phyloP scores from a whole-genome alignment of 1,140 invertebrate species.

The Oppia nitens region DNA sequence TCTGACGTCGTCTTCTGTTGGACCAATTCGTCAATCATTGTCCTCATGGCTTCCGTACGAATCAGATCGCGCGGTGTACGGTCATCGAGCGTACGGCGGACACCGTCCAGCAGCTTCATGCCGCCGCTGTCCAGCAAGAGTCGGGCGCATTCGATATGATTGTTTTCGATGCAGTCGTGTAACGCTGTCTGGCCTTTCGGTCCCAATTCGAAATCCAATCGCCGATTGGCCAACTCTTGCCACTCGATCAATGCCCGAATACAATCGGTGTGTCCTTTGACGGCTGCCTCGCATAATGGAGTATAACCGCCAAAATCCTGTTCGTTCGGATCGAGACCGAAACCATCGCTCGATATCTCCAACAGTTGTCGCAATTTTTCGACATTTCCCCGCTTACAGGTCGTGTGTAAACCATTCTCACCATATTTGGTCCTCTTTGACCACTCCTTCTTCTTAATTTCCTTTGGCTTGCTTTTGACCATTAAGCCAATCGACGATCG shows the following conservation, averaged over 20 bases:
- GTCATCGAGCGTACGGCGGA: neutral
- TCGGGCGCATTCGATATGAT: neutral
- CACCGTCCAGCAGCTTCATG: neutral
- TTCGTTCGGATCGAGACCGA: neutral
- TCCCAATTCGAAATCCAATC: neutral
- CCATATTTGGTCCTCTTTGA: neutral
- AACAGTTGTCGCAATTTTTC: neutral
- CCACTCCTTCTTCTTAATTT: neutral
- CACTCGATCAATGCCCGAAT: neutral
- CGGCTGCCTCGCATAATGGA: neutral
- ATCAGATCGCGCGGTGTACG: neutral
- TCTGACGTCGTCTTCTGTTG: too few species aligned
- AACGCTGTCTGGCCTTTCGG: neutral
- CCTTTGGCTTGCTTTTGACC: neutral
- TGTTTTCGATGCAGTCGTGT: neutral
- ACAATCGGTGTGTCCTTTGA: neutral
- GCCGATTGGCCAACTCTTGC: neutral
- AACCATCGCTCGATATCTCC: neutral
- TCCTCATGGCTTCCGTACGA: neutral
- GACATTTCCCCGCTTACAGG: neutral
- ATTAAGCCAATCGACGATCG: neutral
- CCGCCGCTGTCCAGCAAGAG: neutral
- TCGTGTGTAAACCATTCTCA: neutral
- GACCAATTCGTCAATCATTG: neutral
- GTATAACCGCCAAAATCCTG: neutral